These are phyloP conservation scores for Climacteris rufus DNA, from an alignment of 2,113 vertebrate species.

Conservation along the genomic window DNA sequence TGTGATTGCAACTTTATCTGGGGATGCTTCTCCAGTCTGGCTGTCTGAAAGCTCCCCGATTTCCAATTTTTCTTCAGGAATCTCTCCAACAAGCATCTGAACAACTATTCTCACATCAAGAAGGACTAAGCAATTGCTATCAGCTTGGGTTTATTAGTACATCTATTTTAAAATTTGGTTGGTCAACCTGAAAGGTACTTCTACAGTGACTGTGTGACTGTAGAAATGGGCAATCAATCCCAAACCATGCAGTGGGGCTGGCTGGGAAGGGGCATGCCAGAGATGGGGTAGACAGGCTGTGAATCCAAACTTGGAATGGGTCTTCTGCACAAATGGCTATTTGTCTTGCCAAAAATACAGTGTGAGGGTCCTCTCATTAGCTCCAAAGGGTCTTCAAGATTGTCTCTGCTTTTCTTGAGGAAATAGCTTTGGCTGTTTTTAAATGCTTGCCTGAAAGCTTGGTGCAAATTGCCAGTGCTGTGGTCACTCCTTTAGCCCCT, in stretches of 20 bases:
- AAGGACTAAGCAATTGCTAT: not conserved
- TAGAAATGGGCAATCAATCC: no score
- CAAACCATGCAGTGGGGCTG: not conserved
- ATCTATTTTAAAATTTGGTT: not conserved
- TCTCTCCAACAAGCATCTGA: not conserved
- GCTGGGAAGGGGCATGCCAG: not conserved
- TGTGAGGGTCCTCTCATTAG: not conserved
- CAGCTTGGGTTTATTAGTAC: not conserved
- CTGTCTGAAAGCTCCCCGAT: not conserved
- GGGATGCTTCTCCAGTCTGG: not conserved
- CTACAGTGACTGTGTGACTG: not conserved
- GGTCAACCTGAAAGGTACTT: not conserved
- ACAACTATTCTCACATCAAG: not conserved
- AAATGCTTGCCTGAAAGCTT: not conserved
- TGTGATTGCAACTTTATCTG: not conserved
- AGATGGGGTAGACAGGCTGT: fast-evolving
- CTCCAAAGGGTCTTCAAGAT: not conserved
- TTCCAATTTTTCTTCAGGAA: not conserved
- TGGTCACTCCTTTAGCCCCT: not conserved
- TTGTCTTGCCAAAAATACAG: not conserved
- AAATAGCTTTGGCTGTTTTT: not conserved
- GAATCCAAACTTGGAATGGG: not conserved
- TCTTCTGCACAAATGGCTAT: not conserved
- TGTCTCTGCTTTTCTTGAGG: not conserved
- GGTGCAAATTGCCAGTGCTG: not conserved